phyloP scores from a whole-genome alignment of 2,888 invertebrate genomes.

The Halocaridina rubra region DNA sequence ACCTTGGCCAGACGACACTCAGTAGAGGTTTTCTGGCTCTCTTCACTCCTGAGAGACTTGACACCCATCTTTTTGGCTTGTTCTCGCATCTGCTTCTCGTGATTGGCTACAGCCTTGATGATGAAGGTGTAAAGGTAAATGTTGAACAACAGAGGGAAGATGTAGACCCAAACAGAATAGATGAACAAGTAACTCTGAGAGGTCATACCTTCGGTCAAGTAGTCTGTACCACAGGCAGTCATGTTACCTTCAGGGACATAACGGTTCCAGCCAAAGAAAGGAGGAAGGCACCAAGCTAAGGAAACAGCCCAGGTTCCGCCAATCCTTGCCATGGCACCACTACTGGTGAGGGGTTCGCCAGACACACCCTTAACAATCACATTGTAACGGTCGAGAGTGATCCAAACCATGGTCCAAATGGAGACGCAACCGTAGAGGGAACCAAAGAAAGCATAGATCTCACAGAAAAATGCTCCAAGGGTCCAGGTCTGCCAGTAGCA shows the following conservation, averaged over 20 bases:
- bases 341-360: constrained; percentile 64
- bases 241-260: not conserved
- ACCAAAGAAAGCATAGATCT: constrained; percentile 87
- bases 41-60: not conserved
- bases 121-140: constrained; percentile 68
- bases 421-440: constrained; percentile 90
- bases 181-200: constrained; percentile 64
- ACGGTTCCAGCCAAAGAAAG: not conserved
- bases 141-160: constrained; percentile 66
- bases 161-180: constrained; percentile 48
- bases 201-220: constrained; percentile 62
- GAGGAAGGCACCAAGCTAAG: constrained; percentile 66
- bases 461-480: constrained; percentile 74
- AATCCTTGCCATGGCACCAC: constrained; percentile 40
- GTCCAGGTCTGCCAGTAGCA: constrained; percentile 33
- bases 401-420: constrained; percentile 92
- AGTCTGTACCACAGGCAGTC: not conserved
- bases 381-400: constrained; percentile 80
- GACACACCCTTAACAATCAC: constrained; percentile 70
- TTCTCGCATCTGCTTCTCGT: not conserved
- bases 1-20: not conserved
- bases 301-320: constrained; percentile 67
- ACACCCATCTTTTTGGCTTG: not conserved
- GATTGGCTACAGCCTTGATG: constrained; percentile 36
- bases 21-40: not conserved